Percentiles rank a stretch among this genome's conserved stretches.
Conservation (phyloP, 2,888 invertebrate genomes). For the Glyphotaelius pellucidus region DNA sequence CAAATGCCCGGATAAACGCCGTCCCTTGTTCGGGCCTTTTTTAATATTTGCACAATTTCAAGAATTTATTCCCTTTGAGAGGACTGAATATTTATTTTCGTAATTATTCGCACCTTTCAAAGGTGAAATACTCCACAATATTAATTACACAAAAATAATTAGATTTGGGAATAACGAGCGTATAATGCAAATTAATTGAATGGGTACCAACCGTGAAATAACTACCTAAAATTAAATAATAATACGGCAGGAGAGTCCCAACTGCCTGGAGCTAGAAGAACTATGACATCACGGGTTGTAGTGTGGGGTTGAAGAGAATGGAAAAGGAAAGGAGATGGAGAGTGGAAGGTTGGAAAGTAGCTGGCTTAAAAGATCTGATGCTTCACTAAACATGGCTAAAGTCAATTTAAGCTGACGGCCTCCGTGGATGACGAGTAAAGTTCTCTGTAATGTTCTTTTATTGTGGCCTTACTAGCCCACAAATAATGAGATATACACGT, state of each 20-base stretch:
- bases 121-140: neutral
- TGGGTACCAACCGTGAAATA: neutral
- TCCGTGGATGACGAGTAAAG: no score
- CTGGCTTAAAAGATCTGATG: no score
- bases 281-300: neutral
- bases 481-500: no score
- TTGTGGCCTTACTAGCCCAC: no score
- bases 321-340: neutral
- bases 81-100: constrained; percentile 20
- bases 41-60: constrained; percentile 39
- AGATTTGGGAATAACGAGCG: neutral
- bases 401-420: no score
- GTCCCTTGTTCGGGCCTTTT: constrained; percentile 5
- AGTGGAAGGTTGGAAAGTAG: no score
- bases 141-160: neutral
- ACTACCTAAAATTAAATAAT: no score
- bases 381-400: no score
- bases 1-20: constrained; percentile 25
- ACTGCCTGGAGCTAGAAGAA: neutral
- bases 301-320: neutral
- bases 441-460: no score
- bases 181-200: neutral
- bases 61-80: constrained; percentile 33
- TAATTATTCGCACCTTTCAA: constrained; percentile 26
- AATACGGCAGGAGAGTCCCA: no score